Conservation (phyloP, 2,797 vertebrate genomes). For the Alosa sapidissima region DNA sequence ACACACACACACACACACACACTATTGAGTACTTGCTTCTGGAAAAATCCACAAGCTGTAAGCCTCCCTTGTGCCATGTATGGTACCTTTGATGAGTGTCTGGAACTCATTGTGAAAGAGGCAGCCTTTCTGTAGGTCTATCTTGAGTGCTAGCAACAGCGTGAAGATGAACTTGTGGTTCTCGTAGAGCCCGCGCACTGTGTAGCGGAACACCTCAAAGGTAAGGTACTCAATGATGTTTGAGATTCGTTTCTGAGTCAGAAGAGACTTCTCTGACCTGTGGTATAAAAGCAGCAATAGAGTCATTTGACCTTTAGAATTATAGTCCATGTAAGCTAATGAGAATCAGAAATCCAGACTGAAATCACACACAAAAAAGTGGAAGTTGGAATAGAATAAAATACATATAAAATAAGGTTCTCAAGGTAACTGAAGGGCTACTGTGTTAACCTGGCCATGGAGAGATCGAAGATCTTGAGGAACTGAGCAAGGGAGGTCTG, state of each 20-base stretch:
- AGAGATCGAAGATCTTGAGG: slow-evolving; percentile 88
- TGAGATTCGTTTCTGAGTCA: slow-evolving; percentile 88
- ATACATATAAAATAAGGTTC: neutral
- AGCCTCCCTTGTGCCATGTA: slow-evolving; percentile 25
- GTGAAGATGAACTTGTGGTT: slow-evolving; percentile 97
- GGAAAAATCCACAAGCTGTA: neutral
- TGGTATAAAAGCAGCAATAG: neutral
- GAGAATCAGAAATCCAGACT: neutral
- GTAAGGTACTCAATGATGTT: slow-evolving; percentile 95
- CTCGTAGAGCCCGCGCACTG: slow-evolving; percentile 87
- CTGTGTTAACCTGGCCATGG: slow-evolving; percentile 78
- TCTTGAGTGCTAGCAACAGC: slow-evolving; percentile 88
- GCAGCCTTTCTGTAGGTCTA: slow-evolving; percentile 88
- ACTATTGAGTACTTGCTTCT: neutral
- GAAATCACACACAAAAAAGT: neutral
- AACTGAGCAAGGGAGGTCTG: slow-evolving; percentile 91
- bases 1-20: neutral
- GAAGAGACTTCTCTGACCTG: slow-evolving; percentile 87
- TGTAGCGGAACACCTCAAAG: slow-evolving; percentile 86
- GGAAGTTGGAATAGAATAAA: neutral
- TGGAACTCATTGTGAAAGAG: slow-evolving; percentile 92
- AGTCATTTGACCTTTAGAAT: neutral
- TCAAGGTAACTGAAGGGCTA: neutral
- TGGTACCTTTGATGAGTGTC: slow-evolving; percentile 90
- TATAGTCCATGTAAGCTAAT: neutral